These are phyloP conservation scores for Phragmatobia fuliginosa DNA, from an alignment of 2,888 invertebrate species.

Conservation along the genomic window DNA sequence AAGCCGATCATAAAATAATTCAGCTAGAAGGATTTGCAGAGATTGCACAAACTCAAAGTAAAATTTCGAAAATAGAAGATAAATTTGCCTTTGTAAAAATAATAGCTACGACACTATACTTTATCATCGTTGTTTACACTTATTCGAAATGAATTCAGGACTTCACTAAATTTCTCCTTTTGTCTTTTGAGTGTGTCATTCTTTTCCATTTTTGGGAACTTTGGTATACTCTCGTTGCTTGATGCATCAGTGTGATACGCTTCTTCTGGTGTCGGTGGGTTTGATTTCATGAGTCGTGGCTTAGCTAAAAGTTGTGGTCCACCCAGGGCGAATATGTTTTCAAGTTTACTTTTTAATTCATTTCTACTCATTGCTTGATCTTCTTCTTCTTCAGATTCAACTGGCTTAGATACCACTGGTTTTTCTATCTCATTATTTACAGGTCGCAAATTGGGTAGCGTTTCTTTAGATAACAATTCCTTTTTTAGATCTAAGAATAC, in stretches of 20 bases:
- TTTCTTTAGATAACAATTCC: constrained; percentile 67
- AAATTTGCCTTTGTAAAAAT: neutral
- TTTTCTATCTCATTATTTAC: constrained; percentile 54
- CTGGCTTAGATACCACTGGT: constrained; percentile 27
- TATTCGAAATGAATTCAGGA: constrained; percentile 77
- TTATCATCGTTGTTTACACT: constrained; percentile 75
- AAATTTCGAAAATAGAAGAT: neutral
- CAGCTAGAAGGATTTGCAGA: neutral
- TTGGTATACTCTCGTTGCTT: constrained; percentile 72
- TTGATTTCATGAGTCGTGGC: constrained; percentile 72
- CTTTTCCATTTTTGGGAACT: constrained; percentile 74
- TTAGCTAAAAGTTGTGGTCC: constrained; percentile 68
- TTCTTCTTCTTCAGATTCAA: constrained; percentile 61
- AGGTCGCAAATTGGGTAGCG: constrained; percentile 64
- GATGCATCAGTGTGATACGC: constrained; percentile 69
- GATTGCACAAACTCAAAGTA: neutral
- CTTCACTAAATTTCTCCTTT: constrained; percentile 76
- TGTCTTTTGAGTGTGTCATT: constrained; percentile 81
- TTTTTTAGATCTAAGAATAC: constrained; percentile 74
- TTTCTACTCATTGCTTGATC: constrained; percentile 65
- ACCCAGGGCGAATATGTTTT: constrained; percentile 74
- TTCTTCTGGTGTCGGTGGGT: constrained; percentile 76
- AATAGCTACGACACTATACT: constrained; percentile 52
- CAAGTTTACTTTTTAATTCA: constrained; percentile 78
- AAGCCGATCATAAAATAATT: neutral